These are phyloP conservation scores for Anastrepha ludens DNA, from an alignment of 1,140 invertebrate genomes.

Conservation along the genomic window DNA sequence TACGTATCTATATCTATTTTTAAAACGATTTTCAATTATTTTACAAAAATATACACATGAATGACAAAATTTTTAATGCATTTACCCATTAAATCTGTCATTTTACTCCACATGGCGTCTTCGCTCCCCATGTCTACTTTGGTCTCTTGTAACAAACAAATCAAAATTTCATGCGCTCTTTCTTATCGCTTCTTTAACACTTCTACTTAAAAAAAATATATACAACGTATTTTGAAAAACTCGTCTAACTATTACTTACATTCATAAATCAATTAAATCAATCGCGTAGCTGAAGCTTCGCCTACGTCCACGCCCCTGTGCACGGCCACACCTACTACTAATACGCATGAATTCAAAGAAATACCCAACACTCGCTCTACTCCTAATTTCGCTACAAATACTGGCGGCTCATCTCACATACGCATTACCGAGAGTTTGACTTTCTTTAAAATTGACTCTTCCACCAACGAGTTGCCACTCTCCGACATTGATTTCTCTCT, in stretches of 20 bases:
- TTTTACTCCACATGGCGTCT: slow-evolving; percentile 48
- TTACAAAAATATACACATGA: not conserved
- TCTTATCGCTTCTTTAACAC: not conserved
- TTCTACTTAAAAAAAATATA: not conserved
- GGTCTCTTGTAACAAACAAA: slow-evolving; percentile 37
- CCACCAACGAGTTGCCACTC: slow-evolving; percentile 79
- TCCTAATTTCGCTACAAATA: slow-evolving; percentile 57
- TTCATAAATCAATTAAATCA: not conserved
- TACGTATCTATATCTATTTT: not conserved
- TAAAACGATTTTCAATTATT: slow-evolving; percentile 29
- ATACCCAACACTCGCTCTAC: slow-evolving; percentile 60
- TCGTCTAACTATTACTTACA: slow-evolving; percentile 30
- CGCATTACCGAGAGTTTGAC: slow-evolving; percentile 69
- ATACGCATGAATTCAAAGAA: slow-evolving; percentile 61
- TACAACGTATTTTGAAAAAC: not conserved
- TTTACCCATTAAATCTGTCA: slow-evolving; percentile 42
- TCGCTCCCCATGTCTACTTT: slow-evolving; percentile 13
- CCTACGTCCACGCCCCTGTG: not conserved
- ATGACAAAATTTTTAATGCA: slow-evolving; percentile 50
- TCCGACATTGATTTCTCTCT: slow-evolving; percentile 75
- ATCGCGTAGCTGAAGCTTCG: not conserved
- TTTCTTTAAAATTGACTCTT: slow-evolving; percentile 74
- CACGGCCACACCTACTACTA: not conserved
- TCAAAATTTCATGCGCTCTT: slow-evolving; percentile 8
- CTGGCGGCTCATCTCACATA: slow-evolving; percentile 61